Evolutionary conservation across 2,888 invertebrate species (phyloP).

Genomic region (Rhagonycha lutea): DNA sequence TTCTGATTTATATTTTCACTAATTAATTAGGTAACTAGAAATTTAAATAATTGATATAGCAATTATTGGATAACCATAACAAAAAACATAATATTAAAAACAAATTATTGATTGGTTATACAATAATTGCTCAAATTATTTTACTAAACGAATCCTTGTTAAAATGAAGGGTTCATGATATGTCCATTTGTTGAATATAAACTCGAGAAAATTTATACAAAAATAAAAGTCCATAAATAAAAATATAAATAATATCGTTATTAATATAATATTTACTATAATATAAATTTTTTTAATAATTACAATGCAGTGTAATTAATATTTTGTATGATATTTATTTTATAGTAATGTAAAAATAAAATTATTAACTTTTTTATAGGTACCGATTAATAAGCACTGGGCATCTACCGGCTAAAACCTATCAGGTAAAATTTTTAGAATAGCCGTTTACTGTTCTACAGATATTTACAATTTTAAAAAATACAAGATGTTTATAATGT

Average conservation of each 20-base stretch:
- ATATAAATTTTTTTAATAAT: neutral
- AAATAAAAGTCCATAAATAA: constrained; percentile 1
- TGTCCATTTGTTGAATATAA: constrained; percentile 45
- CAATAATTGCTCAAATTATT: constrained; percentile 11
- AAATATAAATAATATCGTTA: neutral
- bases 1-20: constrained; percentile 18
- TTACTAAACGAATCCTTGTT: constrained; percentile 31
- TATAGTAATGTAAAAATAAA: neutral
- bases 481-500: constrained; percentile 1
- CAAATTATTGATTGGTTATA: neutral
- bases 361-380: neutral
- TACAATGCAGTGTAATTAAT: neutral
- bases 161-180: constrained; percentile 46
- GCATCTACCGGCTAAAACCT: constrained; percentile 9
- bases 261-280: neutral
- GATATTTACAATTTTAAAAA: constrained; percentile 8
- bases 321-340: neutral
- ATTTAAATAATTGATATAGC: neutral
- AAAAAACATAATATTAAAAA: neutral
- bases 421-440: constrained; percentile 23
- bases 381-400: neutral
- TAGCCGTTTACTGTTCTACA: constrained; percentile 14
- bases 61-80: neutral
- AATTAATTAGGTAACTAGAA: neutral
- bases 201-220: constrained; percentile 35